Evolutionary conservation across 2,888 invertebrate genomes (phyloP), one percentile per base, ranked within the genome.

Genomic region (Sclerodermus sp.): DNA sequence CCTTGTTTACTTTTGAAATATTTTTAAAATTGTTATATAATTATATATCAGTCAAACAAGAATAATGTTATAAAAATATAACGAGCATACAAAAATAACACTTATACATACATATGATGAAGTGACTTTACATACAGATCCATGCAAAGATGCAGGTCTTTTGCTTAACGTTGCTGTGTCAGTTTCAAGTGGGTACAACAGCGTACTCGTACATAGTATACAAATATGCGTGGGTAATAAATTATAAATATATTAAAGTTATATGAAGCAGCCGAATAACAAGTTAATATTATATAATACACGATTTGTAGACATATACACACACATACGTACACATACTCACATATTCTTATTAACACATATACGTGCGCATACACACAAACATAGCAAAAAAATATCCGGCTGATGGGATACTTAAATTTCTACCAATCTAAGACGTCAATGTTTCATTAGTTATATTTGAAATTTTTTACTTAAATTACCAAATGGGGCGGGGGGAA

Each of bases 1-100:
- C 60, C 66, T 60, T 68, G 69, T 73, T 71, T 64, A 62, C 58
- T 68, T 70, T 64, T 71, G 57, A 67, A 68, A 70, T 69, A 66
- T 67, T 71, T 72, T 70, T 66, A 70, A 70, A 68, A 67, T 62
- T 71, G 73, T 74, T 74, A 70, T 65, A 66, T 62, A 62, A 62
- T 66, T 61, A 67, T 65, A 67, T 66, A 64, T 64, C 66, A 68
- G 64, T 64, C 23, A 34, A 34, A 12, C 64, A 58, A 64, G 49
- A 66, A 66, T 66, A 63, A 69, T 67, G 68, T 72, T 68, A 69
- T 60, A 49, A 52, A 66, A 61, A 58, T 64, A 58, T 61, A 66
- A 45, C 58, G 55, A 51, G 51, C 57, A 60, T 59, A 65, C 54
- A 53, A 62, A 53, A 64, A 57, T 67, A 62, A 57, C 61, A 63